These are phyloP conservation scores for Siniperca chuatsi DNA, from an alignment of 2,113 vertebrate species.

Conservation along the genomic window DNA sequence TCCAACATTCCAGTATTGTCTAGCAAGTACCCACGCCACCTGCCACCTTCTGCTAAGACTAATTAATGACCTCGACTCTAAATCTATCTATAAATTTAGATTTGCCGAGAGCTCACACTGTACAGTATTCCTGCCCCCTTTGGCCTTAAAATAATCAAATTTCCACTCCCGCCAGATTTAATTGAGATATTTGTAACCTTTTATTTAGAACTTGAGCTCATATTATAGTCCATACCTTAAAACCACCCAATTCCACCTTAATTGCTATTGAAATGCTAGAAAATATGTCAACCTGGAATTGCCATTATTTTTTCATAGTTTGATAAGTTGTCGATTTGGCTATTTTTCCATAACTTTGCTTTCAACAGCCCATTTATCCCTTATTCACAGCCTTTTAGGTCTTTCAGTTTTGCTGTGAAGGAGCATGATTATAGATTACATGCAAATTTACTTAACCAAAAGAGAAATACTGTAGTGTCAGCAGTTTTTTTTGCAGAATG, in stretches of 20 bases:
- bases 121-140: background rate
- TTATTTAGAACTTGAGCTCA: slow-evolving; percentile 1
- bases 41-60: background rate
- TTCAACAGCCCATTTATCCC: background rate
- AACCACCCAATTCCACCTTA: background rate
- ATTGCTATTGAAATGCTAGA: background rate
- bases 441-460: background rate
- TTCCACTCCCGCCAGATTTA: background rate
- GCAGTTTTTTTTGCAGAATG: background rate
- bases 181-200: slow-evolving; percentile 3
- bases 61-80: slow-evolving; percentile 25
- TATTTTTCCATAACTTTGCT: background rate
- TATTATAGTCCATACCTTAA: background rate
- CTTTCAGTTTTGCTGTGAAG: background rate
- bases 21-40: background rate
- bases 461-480: background rate
- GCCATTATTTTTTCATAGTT: background rate
- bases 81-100: too few species aligned
- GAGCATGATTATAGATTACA: background rate
- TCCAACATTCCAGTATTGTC: slow-evolving; percentile 7
- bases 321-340: background rate
- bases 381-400: background rate
- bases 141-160: background rate
- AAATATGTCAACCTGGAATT: background rate
- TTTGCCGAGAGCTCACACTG: background rate